Evolutionary conservation across 2,797 vertebrate species (phyloP).

Genomic region (Platyrinchus mystaceus): DNA sequence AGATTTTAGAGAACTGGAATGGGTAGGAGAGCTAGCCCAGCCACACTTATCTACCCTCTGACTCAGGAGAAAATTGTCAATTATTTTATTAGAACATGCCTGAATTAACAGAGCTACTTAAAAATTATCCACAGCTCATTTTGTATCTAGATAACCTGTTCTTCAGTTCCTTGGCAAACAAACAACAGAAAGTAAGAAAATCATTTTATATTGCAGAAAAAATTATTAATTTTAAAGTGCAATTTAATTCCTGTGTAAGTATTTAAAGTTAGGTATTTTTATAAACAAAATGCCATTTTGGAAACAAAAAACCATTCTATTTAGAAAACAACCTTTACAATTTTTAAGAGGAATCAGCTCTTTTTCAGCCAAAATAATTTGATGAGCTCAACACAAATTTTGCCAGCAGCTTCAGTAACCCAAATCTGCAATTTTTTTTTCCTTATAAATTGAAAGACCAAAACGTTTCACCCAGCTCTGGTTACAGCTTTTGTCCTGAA

Average conservation of each 20-base stretch:
- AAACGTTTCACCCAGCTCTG: neutral
- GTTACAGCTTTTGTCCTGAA: neutral
- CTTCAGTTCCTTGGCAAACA: neutral
- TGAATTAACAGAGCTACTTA: conserved; percentile 27
- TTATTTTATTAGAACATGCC: neutral
- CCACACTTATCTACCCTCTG: neutral
- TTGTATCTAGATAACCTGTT: neutral
- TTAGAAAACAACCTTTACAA: conserved; percentile 14
- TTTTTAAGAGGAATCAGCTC: neutral
- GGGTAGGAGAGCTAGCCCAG: neutral
- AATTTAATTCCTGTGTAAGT: neutral
- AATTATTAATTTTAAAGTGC: neutral
- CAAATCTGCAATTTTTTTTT: neutral
- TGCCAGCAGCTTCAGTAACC: conserved; percentile 31
- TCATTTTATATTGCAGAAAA: neutral
- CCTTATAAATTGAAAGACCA: neutral
- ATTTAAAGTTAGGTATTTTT: neutral
- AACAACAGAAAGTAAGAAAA: neutral
- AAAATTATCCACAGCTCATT: neutral
- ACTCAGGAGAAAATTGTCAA: neutral
- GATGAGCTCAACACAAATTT: conserved; percentile 12
- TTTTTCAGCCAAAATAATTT: conserved; percentile 30
- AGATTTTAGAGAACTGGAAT: neutral
- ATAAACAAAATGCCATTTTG: neutral
- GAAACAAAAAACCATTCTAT: neutral